Base-by-base conservation (phyloP, 2,888 invertebrate genomes). In the Caenorhabditis imperialis region DNA sequence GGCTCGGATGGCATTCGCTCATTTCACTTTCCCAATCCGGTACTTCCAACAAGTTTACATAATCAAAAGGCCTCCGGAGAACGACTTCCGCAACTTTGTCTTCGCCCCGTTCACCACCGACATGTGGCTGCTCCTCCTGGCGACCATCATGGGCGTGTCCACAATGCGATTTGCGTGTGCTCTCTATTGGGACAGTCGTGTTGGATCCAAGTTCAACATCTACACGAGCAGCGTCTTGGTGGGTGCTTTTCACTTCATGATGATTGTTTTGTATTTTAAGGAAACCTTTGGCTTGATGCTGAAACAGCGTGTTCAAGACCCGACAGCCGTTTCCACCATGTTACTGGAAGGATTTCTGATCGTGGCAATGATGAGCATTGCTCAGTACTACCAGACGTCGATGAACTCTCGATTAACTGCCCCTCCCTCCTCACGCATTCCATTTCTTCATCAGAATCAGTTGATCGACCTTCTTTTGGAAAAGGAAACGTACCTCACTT, bases 391-490 rank as follows among this genome's bases (percentile, higher is more conserved):
- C 42, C 80, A 81, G 38, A 75, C 82, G 8, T 65, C 76, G 12
- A 82, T 82, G 82, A 82, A 82, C 45, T 82, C 82, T 4, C 75
- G 78, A 10, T 42, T 82, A 7, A 80, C 81, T 6, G 80, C 82
- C 30, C 82, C 82, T 8, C 69, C 73, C 0, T 60, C 70, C 4
- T 55, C 79, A 5, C 58, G 71, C n/a, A 62, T 81, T 18, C 82
- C 81, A 10, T 82, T 82, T 57, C 30, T 38, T 4, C 78, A 78
- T 42, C 82, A 82, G 45, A 61, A 71, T 38, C 75, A 82, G 30
- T 44, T 82, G 22, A 75, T 77, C 3, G 82, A 81, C 18, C 30
- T 75, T n/a, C 40, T 82, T 8, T 55, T 73, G 42, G 37, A 58
- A 2, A 72, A 73, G 16, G 61, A 77, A 30, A 77, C 62, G 4